A percentile compares a stretch with the other conserved stretches of the same genome.
These are phyloP conservation scores for Natator depressus DNA, from an alignment of 2,113 vertebrate genomes.

Conservation along the genomic window DNA sequence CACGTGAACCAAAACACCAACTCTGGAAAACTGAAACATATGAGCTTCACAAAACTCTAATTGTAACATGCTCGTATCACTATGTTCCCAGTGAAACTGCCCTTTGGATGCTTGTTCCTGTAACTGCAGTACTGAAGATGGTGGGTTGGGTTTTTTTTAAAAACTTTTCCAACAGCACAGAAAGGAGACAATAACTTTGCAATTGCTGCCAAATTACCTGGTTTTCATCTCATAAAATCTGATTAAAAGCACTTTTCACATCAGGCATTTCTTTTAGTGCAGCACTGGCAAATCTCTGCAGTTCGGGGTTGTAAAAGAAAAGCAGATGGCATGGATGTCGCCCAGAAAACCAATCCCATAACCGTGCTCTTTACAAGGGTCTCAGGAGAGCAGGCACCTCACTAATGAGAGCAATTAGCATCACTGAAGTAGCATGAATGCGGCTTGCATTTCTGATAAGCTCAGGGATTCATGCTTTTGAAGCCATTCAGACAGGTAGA, in stretches of 20 bases:
- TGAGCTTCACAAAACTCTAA: background rate
- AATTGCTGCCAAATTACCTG: background rate
- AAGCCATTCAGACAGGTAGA: slow-evolving; percentile 10
- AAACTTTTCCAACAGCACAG: background rate
- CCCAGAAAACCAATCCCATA: slow-evolving; percentile 17
- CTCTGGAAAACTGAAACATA: background rate
- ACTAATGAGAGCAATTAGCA: slow-evolving; percentile 54
- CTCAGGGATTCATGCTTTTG: background rate
- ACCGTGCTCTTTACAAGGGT: slow-evolving; percentile 38
- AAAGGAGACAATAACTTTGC: background rate
- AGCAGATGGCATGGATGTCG: slow-evolving; percentile 67
- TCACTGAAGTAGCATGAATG: slow-evolving; percentile 35
- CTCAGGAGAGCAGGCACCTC: slow-evolving; percentile 42
- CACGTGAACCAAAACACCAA: background rate
- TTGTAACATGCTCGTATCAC: background rate
- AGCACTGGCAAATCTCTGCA: background rate
- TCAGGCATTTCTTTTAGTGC: background rate
- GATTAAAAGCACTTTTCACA: background rate
- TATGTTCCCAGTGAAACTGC: background rate
- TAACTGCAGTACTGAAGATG: background rate
- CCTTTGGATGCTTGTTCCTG: background rate
- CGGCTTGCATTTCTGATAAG: slow-evolving; percentile 25
- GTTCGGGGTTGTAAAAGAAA: slow-evolving; percentile 31
- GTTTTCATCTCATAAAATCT: slow-evolving; percentile 29
- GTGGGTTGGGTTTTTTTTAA: background rate